A percentile compares a stretch with the other conserved stretches of the same genome.
phyloP scores from a whole-genome alignment of 1,140 invertebrate genomes.

The Brachionus koreanus region DNA sequence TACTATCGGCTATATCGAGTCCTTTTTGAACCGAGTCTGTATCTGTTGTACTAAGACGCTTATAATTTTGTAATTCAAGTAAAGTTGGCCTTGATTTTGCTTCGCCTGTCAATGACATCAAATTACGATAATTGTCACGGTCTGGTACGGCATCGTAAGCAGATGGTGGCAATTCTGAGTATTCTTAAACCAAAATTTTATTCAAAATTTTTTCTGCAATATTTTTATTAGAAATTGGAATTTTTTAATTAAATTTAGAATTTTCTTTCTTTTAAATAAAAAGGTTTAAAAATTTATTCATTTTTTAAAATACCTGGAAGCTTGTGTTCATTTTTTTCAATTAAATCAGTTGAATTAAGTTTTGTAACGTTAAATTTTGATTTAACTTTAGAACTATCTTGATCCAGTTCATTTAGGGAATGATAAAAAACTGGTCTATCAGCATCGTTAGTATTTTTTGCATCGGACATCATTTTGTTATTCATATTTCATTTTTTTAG shows the following conservation, averaged over 20 bases:
- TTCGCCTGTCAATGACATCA: conserved; percentile 77
- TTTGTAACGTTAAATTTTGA: conserved; percentile 23
- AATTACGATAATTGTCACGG: conserved; percentile 87
- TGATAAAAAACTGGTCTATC: not conserved
- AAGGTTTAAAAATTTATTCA: not conserved
- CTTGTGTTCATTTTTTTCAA: not conserved
- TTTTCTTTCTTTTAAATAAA: not conserved
- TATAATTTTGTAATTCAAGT: conserved; percentile 75
- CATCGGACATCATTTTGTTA: not conserved
- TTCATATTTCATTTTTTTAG: not conserved
- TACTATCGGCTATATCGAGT: not conserved
- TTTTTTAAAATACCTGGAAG: not conserved
- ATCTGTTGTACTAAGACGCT: not conserved
- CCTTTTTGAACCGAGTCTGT: conserved; percentile 3
- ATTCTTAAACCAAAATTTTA: not conserved
- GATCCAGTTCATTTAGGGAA: conserved; percentile 10
- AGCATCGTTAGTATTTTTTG: not conserved
- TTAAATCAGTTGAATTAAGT: not conserved
- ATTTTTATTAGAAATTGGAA: not conserved
- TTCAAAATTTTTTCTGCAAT: not conserved
- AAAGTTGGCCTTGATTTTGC: conserved; percentile 78
- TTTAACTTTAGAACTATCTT: not conserved
- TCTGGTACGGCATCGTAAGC: conserved; percentile 75
- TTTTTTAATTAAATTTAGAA: not conserved
- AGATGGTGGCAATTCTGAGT: not conserved